A percentile compares a stretch with the other conserved stretches of the same genome.
Evolutionary conservation across 2,888 invertebrate genomes (phyloP).

Genomic region (Tubiluchus corallicola): DNA sequence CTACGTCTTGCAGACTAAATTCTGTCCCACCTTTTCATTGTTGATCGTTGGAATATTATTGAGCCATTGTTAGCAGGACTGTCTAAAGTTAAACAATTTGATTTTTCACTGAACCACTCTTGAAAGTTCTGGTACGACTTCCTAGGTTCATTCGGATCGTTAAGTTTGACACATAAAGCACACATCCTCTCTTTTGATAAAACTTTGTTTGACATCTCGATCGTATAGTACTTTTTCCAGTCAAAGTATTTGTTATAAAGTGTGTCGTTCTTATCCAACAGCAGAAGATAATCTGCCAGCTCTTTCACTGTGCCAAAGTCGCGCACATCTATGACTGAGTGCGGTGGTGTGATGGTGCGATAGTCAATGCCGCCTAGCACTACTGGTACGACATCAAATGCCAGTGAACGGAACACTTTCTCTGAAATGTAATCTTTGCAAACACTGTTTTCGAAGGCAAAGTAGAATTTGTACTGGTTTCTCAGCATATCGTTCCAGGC

Average conservation of each 20-base stretch:
- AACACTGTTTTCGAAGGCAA: constrained; percentile 3
- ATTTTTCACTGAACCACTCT: not conserved
- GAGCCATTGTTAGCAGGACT: too few relatives aligned
- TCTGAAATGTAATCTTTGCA: too few relatives aligned
- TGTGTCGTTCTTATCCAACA: not conserved
- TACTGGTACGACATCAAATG: too few relatives aligned
- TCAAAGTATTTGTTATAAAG: not conserved
- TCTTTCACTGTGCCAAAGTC: not conserved
- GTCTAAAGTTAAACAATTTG: not conserved
- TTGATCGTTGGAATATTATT: too few relatives aligned
- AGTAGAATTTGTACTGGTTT: not conserved
- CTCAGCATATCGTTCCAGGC: not conserved
- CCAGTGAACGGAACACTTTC: too few relatives aligned
- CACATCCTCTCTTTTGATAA: not conserved
- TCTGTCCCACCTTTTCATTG: too few relatives aligned
- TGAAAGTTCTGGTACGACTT: not conserved
- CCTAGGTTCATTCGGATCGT: not conserved
- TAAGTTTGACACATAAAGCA: not conserved
- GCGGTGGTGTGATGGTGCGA: not conserved
- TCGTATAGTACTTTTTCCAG: not conserved
- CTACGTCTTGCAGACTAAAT: too few relatives aligned
- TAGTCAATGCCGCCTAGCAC: constrained; percentile 1
- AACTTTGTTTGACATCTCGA: not conserved
- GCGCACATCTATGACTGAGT: not conserved
- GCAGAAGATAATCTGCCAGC: not conserved